Evolutionary conservation across 1,140 invertebrate species (phyloP).

Genomic region (Caerostris darwini): DNA sequence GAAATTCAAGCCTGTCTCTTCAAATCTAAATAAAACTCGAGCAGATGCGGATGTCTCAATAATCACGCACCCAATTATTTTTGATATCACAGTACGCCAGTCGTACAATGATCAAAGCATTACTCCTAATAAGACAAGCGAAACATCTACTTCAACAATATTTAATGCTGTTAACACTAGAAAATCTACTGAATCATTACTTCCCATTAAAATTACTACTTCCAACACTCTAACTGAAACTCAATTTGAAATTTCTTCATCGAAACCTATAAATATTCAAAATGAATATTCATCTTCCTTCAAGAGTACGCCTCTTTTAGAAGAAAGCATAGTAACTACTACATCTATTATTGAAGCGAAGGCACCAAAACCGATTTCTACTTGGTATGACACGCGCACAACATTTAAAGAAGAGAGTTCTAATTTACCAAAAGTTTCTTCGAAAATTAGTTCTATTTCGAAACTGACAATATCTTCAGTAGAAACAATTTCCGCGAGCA

Average conservation of each 20-base stretch:
- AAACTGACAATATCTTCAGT: neutral
- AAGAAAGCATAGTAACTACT: neutral
- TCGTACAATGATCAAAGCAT: slow-evolving; percentile 17
- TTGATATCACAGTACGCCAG: slow-evolving; percentile 69
- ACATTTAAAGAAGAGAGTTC: neutral
- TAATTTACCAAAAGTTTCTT: neutral
- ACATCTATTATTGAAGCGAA: neutral
- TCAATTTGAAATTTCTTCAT: neutral
- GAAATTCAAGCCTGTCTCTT: slow-evolving; percentile 69
- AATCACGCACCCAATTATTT: slow-evolving; percentile 66
- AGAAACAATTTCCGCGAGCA: neutral
- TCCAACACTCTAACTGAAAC: neutral
- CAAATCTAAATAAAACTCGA: slow-evolving; percentile 42
- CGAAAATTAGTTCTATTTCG: neutral
- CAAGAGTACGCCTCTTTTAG: neutral
- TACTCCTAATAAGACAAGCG: neutral
- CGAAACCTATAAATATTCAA: neutral
- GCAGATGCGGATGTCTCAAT: slow-evolving; percentile 57
- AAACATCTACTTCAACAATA: neutral
- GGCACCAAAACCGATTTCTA: neutral
- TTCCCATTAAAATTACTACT: neutral
- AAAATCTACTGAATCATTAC: neutral
- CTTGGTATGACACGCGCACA: neutral
- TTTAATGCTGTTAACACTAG: neutral
- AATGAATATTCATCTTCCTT: neutral